These are phyloP conservation scores for Nymphalis polychloros DNA, from an alignment of 2,888 invertebrate genomes.

Conservation along the genomic window DNA sequence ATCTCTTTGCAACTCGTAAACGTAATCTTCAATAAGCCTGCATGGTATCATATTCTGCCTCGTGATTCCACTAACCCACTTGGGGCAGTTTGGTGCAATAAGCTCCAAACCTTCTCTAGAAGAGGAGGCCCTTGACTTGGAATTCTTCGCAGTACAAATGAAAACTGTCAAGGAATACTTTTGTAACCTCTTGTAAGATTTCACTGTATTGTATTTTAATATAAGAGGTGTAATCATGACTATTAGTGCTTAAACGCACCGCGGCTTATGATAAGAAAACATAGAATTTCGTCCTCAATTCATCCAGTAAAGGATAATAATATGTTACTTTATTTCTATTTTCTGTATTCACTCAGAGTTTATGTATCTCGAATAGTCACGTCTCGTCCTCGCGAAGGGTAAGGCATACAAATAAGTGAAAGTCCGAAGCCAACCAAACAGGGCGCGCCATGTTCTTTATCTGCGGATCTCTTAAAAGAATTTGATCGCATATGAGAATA, in stretches of 20 bases:
- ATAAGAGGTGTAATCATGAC: too few species aligned
- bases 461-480: conserved; percentile 80
- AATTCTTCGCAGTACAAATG: too few species aligned
- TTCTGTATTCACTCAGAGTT: conserved; percentile 81
- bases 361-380: conserved; percentile 82
- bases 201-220: too few species aligned
- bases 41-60: too few species aligned
- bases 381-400: conserved; percentile 76
- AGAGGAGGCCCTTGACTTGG: too few species aligned
- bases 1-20: too few species aligned
- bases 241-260: background rate
- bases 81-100: too few species aligned
- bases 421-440: conserved; percentile 77
- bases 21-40: too few species aligned
- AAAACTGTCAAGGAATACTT: too few species aligned
- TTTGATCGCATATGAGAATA: conserved; percentile 80
- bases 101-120: too few species aligned
- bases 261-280: conserved; percentile 41
- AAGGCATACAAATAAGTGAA: conserved; percentile 81
- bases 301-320: conserved; percentile 78
- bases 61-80: too few species aligned
- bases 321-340: conserved; percentile 82
- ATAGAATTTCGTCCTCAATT: conserved; percentile 63
- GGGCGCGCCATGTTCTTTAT: conserved; percentile 79
- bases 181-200: too few species aligned